A percentile compares a stretch with the other conserved stretches of the same genome.
phyloP scores from a whole-genome alignment of 2,888 invertebrate genomes.

The Eumerus sabulonum region DNA sequence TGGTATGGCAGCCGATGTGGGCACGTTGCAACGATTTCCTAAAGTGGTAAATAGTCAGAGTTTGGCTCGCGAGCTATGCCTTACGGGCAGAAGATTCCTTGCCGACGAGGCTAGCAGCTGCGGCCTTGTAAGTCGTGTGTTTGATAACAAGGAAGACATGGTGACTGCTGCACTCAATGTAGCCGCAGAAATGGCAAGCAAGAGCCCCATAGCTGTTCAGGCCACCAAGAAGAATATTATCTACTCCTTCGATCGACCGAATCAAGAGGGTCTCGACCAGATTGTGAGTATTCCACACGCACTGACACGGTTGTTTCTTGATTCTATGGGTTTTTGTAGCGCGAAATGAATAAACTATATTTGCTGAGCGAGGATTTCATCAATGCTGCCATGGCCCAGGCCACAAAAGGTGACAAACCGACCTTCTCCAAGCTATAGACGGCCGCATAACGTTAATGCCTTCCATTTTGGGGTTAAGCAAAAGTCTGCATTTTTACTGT shows the following conservation, averaged over 20 bases:
- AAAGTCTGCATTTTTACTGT: background rate
- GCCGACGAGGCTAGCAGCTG: constrained; percentile 89
- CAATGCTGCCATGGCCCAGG: constrained; percentile 87
- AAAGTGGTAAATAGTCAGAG: constrained; percentile 93
- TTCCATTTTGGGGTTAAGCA: too few species aligned
- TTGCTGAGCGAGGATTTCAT: constrained; percentile 94
- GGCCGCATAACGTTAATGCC: constrained; percentile 69
- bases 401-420: constrained; percentile 84
- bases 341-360: constrained; percentile 89
- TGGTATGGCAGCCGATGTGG: constrained; percentile 97
- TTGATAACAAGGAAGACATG: constrained; percentile 79
- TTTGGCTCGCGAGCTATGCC: constrained; percentile 91
- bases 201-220: constrained; percentile 97
- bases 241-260: constrained; percentile 92
- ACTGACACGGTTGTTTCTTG: background rate
- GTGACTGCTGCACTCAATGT: constrained; percentile 85
- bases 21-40: constrained; percentile 94
- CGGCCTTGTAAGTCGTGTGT: constrained; percentile 90
- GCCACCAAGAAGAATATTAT: constrained; percentile 90
- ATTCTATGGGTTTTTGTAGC: constrained; percentile 81
- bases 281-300: constrained; percentile 84
- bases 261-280: constrained; percentile 92
- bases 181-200: constrained; percentile 89
- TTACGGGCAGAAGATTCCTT: constrained; percentile 89
- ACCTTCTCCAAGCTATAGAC: constrained; percentile 87